phyloP scores from a whole-genome alignment of 2,113 vertebrate species.

The Caretta caretta region DNA sequence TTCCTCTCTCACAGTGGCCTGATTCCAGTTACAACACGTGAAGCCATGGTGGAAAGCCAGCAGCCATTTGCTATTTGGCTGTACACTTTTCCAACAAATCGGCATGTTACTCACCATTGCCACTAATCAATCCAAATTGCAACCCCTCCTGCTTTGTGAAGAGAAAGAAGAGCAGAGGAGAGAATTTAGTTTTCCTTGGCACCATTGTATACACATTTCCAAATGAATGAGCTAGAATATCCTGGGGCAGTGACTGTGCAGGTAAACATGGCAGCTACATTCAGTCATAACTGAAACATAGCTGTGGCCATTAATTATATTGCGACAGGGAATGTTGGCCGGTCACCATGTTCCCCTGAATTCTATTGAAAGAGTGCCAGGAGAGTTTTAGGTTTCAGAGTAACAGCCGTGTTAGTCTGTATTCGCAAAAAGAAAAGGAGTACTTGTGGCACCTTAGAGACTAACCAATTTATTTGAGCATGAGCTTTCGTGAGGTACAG shows the following conservation, averaged over 20 bases:
- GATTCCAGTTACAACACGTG: too few species aligned
- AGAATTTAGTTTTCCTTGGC: background rate
- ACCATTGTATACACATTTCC: too few species aligned
- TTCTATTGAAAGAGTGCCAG: background rate
- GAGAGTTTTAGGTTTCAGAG: background rate
- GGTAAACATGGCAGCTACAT: background rate
- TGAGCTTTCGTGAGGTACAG: too few species aligned
- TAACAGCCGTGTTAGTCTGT: too few species aligned
- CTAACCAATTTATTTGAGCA: too few species aligned
- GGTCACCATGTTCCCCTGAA: background rate
- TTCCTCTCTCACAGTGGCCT: background rate
- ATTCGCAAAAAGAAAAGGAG: too few species aligned
- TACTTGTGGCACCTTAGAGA: too few species aligned
- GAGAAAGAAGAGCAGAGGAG: background rate
- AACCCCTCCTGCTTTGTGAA: background rate
- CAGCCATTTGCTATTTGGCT: background rate
- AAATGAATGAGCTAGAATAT: background rate
- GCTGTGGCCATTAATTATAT: background rate
- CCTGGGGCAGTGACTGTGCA: background rate
- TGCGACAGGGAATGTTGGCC: background rate
- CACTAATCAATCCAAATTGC: background rate
- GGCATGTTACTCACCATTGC: background rate
- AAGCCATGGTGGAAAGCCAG: background rate
- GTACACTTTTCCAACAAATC: background rate
- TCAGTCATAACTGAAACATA: background rate